These are phyloP conservation scores for Stratiolaelaps scimitus DNA, from an alignment of 1,140 invertebrate species.

Conservation along the genomic window DNA sequence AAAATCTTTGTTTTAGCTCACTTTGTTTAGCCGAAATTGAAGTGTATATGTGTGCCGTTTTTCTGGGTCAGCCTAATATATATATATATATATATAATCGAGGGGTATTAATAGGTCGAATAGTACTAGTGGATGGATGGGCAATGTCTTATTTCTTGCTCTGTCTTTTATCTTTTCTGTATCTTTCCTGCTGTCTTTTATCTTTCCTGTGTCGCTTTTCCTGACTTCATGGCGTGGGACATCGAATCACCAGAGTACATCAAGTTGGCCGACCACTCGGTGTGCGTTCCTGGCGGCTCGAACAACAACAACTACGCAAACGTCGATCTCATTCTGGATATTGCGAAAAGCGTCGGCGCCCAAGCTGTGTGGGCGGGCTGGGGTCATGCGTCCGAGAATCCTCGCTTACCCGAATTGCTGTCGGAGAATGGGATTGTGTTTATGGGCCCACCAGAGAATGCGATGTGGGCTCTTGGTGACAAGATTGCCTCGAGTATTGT, in stretches of 20 bases:
- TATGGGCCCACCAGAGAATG: conserved; percentile 79
- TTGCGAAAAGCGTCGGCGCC: conserved; percentile 79
- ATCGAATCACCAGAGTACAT: conserved; percentile 82
- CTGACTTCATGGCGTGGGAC: too few relatives aligned
- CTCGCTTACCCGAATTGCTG: conserved; percentile 86
- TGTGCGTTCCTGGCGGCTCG: conserved; percentile 88
- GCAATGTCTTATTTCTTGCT: too few relatives aligned
- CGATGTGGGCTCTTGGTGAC: conserved; percentile 98
- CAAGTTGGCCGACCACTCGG: conserved; percentile 97
- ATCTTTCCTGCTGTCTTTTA: too few relatives aligned
- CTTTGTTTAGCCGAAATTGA: too few relatives aligned
- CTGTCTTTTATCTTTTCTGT: too few relatives aligned
- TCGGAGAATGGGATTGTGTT: conserved; percentile 64
- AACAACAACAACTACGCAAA: conserved; percentile 99
- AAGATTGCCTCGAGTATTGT: conserved; percentile 99
- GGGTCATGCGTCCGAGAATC: conserved; percentile 99
- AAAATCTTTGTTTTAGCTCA: too few relatives aligned
- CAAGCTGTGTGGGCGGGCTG: conserved; percentile 99
- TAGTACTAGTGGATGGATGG: too few relatives aligned
- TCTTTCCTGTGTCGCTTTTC: too few relatives aligned
- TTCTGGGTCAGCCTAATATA: too few relatives aligned
- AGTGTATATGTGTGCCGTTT: too few relatives aligned
- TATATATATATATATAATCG: too few relatives aligned
- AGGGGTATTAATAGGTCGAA: too few relatives aligned
- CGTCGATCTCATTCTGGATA: conserved; percentile 93